Base-by-base conservation (phyloP, 2,113 vertebrate species). In the Setophaga coronata region DNA sequence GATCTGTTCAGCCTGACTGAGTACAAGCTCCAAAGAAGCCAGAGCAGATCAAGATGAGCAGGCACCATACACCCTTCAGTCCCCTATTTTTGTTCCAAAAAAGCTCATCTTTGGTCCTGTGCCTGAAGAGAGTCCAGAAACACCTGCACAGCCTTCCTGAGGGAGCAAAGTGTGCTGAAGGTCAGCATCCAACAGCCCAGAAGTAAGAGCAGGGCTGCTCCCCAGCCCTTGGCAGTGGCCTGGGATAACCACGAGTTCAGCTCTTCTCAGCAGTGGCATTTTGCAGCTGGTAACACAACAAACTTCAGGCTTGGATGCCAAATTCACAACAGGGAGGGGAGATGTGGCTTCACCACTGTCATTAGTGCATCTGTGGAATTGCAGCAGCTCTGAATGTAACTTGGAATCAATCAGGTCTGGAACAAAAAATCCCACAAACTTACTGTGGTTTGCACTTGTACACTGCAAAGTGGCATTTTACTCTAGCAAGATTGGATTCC, bases 311-410 rank as follows among this genome's bases (percentile, higher is more conserved):
- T 26, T 56, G 45, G 29, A 23, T 58, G 11, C 33, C 66, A 60
- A 90, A 78, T 78, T 70, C 64, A 67, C 64, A 80, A 72, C 14
- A 40, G 18, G 42, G 18, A 5, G 10, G 31, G 28, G 24, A 53
- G 36, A 45, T 38, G 64, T 54, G 77, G 34, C 19, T 74, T 81
- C 69, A 64, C 20, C 47, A 40, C 6, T 17, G 12, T n/a, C 48
- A 67, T 12, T 0, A 0, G 7, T n/a, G 1, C 36, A 71, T 15
- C 23, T 34, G 24, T 21, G 29, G 53, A 61, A 36, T 7, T 72
- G 33, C 20, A 79, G 18, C 70, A 84, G 57, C 31, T 85, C 77
- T 97, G 58, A 86, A 83, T 70, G 73, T 58, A 62, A 87, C 43
- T 43, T 9, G 20, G 28, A 64, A 82, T 18, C 58, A 62, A 5